Evolutionary conservation across 1,140 invertebrate species (phyloP), one percentile per base, ranked within the genome.

Genomic region (Agraylea sexmaculata): DNA sequence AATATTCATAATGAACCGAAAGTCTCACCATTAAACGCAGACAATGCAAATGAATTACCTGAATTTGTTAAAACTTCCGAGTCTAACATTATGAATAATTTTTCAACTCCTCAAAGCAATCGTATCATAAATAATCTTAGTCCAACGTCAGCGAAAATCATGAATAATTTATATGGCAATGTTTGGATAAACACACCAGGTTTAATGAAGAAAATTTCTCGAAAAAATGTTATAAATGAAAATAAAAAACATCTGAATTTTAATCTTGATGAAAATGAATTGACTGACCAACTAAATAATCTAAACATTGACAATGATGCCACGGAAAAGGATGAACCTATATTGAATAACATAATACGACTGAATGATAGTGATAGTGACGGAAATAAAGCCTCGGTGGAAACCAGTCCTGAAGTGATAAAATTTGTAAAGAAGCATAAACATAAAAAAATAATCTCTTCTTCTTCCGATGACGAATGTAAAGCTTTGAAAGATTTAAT

Each of bases 181-280:
- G 38, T 49, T 3, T 49, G 46, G 46, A 49, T 30, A 40, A 38
- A 27, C 20, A 49, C 46, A 8, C 46, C 46, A 5, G 46, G 46
- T 35, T 20, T 49, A 13, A 45, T 49, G 30, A 45, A 49, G 28
- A 49, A 49, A 19, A 36, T 23, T 2, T 33, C 16, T 23, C 16
- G 23, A 34, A 4, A 32, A 37, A n/a, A n/a, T 44, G 7, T 25
- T 17, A 42, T 22, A 17, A 18, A 40, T 4, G 11, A 30, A n/a
- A 38, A n/a, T 4, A 27, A 40, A 30, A 28, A 23, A 30, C 3
- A 4, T 12, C 3, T 12, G 13, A n/a, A 37, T 11, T 18, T 39
- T 23, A 21, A 31, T 33, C 1, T 20, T 15, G 23, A 42, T 25
- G 31, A 32, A 13, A 19, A 40, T 16, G 39, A 45, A 15, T 27